phyloP scores from a whole-genome alignment of 2,797 vertebrate species.

The Cryptoprocta ferox region DNA sequence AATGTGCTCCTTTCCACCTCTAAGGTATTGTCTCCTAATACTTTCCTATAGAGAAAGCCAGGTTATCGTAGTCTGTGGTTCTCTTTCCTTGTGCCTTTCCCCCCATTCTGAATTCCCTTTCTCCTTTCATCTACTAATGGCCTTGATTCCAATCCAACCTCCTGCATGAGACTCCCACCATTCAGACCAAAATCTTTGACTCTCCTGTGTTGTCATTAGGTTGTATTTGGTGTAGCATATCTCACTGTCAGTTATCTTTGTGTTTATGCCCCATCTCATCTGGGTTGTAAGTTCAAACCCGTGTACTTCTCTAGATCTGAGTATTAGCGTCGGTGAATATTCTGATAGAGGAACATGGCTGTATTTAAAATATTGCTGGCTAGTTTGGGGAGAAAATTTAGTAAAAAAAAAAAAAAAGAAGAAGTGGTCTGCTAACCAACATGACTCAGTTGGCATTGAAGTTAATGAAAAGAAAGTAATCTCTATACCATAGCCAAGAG shows the following conservation, averaged over 20 bases:
- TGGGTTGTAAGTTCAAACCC: conserved; percentile 30
- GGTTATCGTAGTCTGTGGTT: not conserved
- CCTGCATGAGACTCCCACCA: not conserved
- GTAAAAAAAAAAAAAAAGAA: not conserved
- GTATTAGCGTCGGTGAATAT: not conserved
- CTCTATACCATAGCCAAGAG: not conserved
- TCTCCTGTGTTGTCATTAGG: not conserved
- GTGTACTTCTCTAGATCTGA: not conserved
- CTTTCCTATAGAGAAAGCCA: not conserved
- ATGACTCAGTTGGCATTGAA: not conserved
- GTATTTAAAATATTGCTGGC: not conserved
- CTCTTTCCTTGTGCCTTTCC: not conserved
- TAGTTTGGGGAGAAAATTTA: not conserved
- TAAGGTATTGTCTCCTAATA: not conserved
- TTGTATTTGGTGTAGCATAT: not conserved
- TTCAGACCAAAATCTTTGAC: not conserved
- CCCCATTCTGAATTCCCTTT: not conserved
- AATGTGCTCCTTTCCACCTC: not conserved
- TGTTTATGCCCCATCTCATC: not conserved
- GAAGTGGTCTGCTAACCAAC: not conserved
- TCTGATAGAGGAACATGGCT: not conserved
- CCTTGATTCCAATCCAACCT: not conserved
- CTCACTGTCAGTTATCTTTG: not conserved
- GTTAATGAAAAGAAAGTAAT: conserved; percentile 9
- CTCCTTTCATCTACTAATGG: not conserved